Percentiles rank a stretch among this genome's conserved stretches.
Evolutionary conservation across 2,797 vertebrate species (phyloP).

Genomic region (Hydrophis major): DNA sequence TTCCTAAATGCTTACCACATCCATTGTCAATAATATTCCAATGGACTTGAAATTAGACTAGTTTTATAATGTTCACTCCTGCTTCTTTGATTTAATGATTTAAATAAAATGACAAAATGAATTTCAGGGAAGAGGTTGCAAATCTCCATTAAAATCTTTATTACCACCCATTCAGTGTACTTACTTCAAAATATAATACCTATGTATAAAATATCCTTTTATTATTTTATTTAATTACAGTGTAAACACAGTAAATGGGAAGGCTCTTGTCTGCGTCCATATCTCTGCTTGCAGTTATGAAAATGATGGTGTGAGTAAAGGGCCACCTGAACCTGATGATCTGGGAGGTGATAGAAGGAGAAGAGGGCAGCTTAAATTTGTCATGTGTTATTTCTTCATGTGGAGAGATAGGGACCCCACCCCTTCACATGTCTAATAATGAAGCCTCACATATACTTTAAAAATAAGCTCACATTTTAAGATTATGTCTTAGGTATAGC

Average conservation of each 20-base stretch:
- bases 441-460: not conserved
- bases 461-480: not conserved
- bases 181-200: not conserved
- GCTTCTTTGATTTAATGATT: not conserved
- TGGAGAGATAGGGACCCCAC: not conserved
- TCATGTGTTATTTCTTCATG: not conserved
- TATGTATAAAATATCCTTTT: not conserved
- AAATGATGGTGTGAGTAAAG: not conserved
- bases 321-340: not conserved
- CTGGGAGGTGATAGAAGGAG: not conserved
- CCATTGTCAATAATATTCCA: not conserved
- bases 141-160: not conserved
- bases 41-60: not conserved
- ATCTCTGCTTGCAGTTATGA: no score
- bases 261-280: not conserved
- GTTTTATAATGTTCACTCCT: not conserved
- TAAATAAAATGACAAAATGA: not conserved
- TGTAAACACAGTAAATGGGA: not conserved
- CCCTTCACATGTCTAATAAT: not conserved
- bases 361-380: not conserved
- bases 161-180: not conserved
- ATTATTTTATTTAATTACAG: not conserved
- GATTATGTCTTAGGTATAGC: not conserved
- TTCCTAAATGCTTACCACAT: not conserved
- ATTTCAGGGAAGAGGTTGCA: not conserved